Conservation (phyloP, 2,888 invertebrate species). For the Microctonus brassicae region DNA sequence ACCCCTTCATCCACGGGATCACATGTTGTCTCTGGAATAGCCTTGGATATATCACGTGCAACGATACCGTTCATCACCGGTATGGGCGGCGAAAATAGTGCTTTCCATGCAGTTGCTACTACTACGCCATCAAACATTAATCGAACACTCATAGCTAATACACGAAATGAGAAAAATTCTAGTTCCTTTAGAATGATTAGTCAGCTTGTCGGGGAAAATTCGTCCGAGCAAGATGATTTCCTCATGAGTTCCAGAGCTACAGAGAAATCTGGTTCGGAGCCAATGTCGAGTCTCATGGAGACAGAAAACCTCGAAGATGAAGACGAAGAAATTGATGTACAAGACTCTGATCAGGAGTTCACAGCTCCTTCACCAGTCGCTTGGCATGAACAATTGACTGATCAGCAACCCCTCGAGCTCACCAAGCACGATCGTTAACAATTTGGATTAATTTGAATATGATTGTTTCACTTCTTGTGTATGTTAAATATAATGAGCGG, state of each 20-base stretch:
- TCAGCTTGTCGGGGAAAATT: conserved; percentile 62
- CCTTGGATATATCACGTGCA: conserved; percentile 62
- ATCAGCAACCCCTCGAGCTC: conserved; percentile 77
- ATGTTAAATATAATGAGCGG: no score
- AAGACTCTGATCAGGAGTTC: conserved; percentile 80
- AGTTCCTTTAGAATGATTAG: conserved; percentile 68
- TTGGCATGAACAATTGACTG: conserved; percentile 67
- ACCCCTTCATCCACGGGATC: conserved; percentile 67
- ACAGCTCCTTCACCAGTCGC: conserved; percentile 68
- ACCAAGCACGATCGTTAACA: conserved; percentile 82
- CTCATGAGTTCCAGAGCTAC: conserved; percentile 43
- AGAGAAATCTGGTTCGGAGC: conserved; percentile 31
- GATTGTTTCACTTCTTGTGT: no score
- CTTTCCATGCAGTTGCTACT: conserved; percentile 83
- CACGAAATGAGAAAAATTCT: conserved; percentile 57
- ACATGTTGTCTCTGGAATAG: conserved; percentile 56
- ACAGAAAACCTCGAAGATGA: conserved; percentile 56
- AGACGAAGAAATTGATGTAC: conserved; percentile 89
- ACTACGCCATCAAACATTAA: conserved; percentile 66
- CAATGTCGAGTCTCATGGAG: conserved; percentile 52
- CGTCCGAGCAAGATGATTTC: conserved; percentile 51
- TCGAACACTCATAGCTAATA: conserved; percentile 37
- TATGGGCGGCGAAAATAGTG: conserved; percentile 93
- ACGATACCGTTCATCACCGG: conserved; percentile 68
- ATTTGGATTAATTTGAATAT: no score